Evolutionary conservation across 2,888 invertebrate genomes (phyloP), one percentile per base, ranked within the genome.

Genomic region (Macrophya alboannulata): DNA sequence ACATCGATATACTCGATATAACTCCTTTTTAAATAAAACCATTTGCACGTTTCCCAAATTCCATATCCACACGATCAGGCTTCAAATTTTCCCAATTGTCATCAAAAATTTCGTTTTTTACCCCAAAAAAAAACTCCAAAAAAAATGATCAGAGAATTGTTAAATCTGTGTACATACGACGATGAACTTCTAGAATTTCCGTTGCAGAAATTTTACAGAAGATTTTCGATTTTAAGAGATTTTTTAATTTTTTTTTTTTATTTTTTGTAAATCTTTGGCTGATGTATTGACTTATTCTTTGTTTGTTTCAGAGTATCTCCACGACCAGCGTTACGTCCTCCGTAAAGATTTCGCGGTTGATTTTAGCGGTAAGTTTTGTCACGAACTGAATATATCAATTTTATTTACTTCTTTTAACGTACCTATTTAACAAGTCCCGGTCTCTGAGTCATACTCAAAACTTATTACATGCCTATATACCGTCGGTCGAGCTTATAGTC

Each of bases 311-410:
- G 95, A 94, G 48, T 95, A 95, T 87, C 93, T 95, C 9, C 92
- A 95, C 84, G 95, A 95, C 89, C 92, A 94, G 89, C 93, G 95
- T 88, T 95, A 95, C 89, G 92, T 94, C 25, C 90, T 91, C 15
- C 90, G 90, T 51, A 82, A 88, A 85, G 92, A 91, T 68, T 31
- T 90, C 45, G 86, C 86, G 40, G 86, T 86, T 12, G 90, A 90
- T 84, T 88, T 91, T 77, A 89, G 87, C 90, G 90, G 92, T 92
- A 88, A 91, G 91, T 88, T 86, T 74, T 92, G 37, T 15, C 92
- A 87, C 89, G 92, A 17, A 21, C 25, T 86, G 89, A 89, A 90
- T 88, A 90, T 88, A 86, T 87, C 88, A 88, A 89, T 89, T 31
- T 88, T 21, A 55, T 77, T 51, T 31, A 62, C 59, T 79, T 45